Evolutionary conservation across 2,113 vertebrate species (phyloP).

Genomic region (Kryptolebias marmoratus): DNA sequence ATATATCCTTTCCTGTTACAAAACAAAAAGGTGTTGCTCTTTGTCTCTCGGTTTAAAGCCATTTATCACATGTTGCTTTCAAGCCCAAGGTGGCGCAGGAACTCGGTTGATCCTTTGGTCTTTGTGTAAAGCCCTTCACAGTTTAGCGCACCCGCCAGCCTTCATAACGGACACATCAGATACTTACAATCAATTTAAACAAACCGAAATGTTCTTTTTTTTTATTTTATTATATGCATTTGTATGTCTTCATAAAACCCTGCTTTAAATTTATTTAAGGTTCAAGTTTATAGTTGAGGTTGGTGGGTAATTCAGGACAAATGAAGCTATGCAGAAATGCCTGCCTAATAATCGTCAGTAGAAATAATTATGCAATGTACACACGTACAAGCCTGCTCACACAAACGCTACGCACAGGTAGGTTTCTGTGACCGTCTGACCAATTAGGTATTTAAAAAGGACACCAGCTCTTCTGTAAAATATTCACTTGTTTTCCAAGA

Average conservation of each 20-base stretch:
- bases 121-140: conserved; percentile 29
- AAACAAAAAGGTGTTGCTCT: too few relatives aligned
- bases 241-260: too few relatives aligned
- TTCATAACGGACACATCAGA: too few relatives aligned
- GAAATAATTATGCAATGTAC: too few relatives aligned
- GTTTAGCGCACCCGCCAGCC: conserved; percentile 9
- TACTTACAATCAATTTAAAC: too few relatives aligned
- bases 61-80: conserved; percentile 33
- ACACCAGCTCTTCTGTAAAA: conserved; percentile 77
- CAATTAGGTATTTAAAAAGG: conserved; percentile 81
- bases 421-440: conserved; percentile 61
- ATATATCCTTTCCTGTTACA: too few relatives aligned
- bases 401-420: conserved; percentile 2
- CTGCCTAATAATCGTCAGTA: neutral
- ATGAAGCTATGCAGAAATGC: neutral
- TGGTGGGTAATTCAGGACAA: neutral
- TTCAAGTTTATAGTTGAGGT: neutral
- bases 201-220: too few relatives aligned
- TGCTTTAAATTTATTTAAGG: too few relatives aligned
- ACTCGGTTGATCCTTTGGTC: conserved; percentile 5
- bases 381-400: neutral
- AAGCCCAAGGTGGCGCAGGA: conserved; percentile 30
- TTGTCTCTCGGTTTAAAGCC: too few relatives aligned
- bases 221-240: too few relatives aligned
- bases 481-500: conserved; percentile 79